Conservation (phyloP, 1,140 invertebrate species). For the Drosophila subobscura region DNA sequence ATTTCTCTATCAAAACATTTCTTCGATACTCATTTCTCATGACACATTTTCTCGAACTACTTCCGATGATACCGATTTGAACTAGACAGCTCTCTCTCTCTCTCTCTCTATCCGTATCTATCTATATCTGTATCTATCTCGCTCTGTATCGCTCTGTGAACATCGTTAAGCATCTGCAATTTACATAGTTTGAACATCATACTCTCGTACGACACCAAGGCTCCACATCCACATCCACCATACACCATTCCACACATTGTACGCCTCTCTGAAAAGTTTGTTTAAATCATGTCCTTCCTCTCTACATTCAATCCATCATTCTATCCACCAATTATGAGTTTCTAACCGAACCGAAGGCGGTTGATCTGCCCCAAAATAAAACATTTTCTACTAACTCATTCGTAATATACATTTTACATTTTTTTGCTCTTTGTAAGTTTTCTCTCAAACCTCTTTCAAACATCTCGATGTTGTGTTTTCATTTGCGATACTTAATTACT, state of each 20-base stretch:
- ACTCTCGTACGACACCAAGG: constrained; percentile 33
- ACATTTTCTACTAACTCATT: constrained; percentile 46
- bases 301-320: constrained; percentile 18
- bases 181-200: constrained; percentile 55
- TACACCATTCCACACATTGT: constrained; percentile 61
- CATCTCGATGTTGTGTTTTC: constrained; percentile 82
- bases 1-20: constrained; percentile 40
- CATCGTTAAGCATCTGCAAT: constrained; percentile 55
- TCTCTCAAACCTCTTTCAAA: constrained; percentile 74
- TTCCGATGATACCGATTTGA: constrained; percentile 14
- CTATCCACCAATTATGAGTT: neutral
- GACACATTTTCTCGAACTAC: constrained; percentile 37
- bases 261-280: constrained; percentile 63
- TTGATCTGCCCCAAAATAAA: constrained; percentile 3
- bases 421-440: constrained; percentile 69
- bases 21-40: constrained; percentile 51
- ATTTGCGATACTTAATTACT: constrained; percentile 63
- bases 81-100: constrained; percentile 28
- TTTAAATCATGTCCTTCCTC: constrained; percentile 43
- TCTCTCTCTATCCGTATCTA: constrained; percentile 29
- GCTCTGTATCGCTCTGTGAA: constrained; percentile 38
- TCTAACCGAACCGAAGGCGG: constrained; percentile 1
- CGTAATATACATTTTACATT: constrained; percentile 50
- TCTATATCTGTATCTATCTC: constrained; percentile 35
- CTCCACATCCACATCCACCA: constrained; percentile 53